Percentiles rank a stretch among this genome's conserved stretches.
Evolutionary conservation across 2,888 invertebrate genomes (phyloP).

Genomic region (Schizaphis graminum): DNA sequence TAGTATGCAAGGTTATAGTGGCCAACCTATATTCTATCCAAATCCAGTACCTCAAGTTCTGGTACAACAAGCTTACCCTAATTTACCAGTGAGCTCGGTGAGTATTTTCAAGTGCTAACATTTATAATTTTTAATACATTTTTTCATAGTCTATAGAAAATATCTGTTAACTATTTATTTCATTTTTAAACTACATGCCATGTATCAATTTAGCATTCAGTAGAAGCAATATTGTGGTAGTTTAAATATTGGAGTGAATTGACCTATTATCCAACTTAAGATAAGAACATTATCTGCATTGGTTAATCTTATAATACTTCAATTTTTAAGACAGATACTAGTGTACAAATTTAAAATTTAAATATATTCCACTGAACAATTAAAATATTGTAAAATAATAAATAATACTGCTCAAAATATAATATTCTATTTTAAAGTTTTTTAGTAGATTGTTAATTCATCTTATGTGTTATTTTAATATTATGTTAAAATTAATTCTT

Average conservation of each 20-base stretch:
- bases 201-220: background rate
- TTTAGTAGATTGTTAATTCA: background rate
- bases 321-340: background rate
- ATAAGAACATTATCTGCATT: background rate
- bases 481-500: background rate
- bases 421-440: background rate
- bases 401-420: background rate
- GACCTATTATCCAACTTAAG: background rate
- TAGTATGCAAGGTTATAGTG: slow-evolving; percentile 62
- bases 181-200: background rate
- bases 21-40: slow-evolving; percentile 64
- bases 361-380: background rate
- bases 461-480: no score
- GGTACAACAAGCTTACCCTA: slow-evolving; percentile 60
- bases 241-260: background rate
- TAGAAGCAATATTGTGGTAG: background rate
- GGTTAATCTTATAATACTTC: background rate
- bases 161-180: background rate
- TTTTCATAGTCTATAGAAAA: background rate
- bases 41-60: slow-evolving; percentile 63
- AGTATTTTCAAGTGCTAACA: background rate
- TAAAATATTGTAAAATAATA: background rate
- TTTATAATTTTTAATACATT: background rate
- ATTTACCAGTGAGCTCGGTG: slow-evolving; percentile 50
- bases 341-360: background rate